phyloP scores from a whole-genome alignment of 2,113 vertebrate species.

The Vicugna pacos region DNA sequence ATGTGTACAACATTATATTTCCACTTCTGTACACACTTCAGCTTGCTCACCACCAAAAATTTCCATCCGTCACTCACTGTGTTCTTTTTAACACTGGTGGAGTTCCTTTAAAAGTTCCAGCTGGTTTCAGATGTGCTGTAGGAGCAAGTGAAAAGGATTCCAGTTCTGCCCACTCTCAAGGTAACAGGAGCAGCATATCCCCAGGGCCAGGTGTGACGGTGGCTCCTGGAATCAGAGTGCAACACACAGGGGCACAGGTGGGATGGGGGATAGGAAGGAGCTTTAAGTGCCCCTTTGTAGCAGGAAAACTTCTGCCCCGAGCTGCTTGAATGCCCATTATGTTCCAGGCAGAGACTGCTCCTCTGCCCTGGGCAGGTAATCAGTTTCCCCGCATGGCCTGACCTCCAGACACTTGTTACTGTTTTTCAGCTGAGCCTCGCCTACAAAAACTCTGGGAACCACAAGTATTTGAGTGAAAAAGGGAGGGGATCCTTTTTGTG shows the following conservation, averaged over 20 bases:
- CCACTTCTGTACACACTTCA: background rate
- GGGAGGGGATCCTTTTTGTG: background rate
- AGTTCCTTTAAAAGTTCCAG: slow-evolving; percentile 12
- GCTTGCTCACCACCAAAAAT: background rate
- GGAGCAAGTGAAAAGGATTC: background rate
- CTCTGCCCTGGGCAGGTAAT: background rate
- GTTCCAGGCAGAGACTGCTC: background rate
- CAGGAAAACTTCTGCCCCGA: background rate
- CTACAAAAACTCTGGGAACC: background rate
- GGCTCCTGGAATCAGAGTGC: background rate
- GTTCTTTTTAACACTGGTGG: background rate
- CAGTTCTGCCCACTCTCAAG: background rate
- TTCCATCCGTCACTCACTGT: background rate
- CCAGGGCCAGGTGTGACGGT: background rate
- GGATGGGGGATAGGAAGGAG: background rate
- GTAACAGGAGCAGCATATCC: background rate
- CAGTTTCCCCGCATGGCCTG: background rate
- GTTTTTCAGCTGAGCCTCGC: background rate
- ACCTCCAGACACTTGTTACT: background rate
- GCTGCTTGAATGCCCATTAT: background rate
- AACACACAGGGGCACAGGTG: background rate
- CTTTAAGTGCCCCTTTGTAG: background rate
- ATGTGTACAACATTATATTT: background rate
- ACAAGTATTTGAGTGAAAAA: background rate
- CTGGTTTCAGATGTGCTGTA: background rate